phyloP scores from a whole-genome alignment of 2,113 vertebrate genomes.

The Alligator sinensis region DNA sequence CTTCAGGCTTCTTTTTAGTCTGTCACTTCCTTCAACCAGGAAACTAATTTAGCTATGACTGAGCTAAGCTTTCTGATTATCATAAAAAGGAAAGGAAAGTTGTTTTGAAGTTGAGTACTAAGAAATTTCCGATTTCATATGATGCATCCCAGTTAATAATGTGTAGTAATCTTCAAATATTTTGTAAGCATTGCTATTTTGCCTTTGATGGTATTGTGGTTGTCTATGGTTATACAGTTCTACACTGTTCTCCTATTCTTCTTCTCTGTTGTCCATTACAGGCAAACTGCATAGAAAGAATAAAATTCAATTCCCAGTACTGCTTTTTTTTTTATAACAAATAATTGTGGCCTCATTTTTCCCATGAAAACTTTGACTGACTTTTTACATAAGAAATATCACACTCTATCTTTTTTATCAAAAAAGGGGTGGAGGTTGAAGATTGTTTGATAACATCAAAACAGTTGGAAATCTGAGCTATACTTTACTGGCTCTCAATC shows the following conservation, averaged over 20 bases:
- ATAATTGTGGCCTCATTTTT: background rate
- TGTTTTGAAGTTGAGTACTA: background rate
- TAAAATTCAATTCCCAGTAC: background rate
- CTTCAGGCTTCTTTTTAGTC: background rate
- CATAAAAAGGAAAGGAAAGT: background rate
- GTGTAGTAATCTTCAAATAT: background rate
- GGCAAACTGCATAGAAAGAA: constrained; percentile 67
- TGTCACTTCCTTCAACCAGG: background rate
- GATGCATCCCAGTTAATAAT: background rate
- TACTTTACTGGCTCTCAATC: background rate
- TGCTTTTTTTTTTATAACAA: background rate
- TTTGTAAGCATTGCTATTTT: constrained; percentile 55
- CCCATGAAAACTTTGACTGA: background rate
- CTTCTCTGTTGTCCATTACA: constrained; percentile 60
- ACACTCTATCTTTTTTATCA: background rate
- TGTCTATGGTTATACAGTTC: constrained; percentile 50
- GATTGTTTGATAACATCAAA: background rate
- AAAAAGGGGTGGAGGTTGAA: no score
- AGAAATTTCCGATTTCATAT: constrained; percentile 1
- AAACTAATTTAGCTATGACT: background rate
- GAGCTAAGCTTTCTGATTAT: background rate
- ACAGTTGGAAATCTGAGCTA: background rate
- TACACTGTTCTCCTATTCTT: constrained; percentile 64
- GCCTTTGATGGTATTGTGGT: constrained; percentile 49
- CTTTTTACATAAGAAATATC: background rate